Evolutionary conservation across 2,113 vertebrate genomes (phyloP), one percentile per base, ranked within the genome.

Genomic region (Lethenteron camtschaticum): DNA sequence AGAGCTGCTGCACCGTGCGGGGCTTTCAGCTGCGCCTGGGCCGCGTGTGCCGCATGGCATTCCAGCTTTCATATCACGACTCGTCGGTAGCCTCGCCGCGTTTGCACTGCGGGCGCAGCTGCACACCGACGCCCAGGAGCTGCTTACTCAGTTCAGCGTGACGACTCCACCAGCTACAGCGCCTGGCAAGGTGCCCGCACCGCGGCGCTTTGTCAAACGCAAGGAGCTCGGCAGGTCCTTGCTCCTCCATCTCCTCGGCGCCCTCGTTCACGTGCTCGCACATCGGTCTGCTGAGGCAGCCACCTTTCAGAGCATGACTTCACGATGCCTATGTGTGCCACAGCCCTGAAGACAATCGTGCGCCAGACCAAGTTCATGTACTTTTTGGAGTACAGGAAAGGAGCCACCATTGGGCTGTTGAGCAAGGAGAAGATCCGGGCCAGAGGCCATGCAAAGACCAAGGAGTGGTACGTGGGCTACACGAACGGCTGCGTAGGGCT

Each of bases 361-460:
- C 78, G 94, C 56, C 94, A 94, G 79, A 88, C 79, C 60, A 97
- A 94, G 77, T 84, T 87, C 57, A 86, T 90, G 1, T 95, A 96
- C 75, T 83, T 99, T 55, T 77, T 96, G 73, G 90, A 99, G 72
- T 99, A 99, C 78, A 89, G 96, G 75, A 96, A 91, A 79, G 94
- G 94, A 1, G 92, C 96, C 74, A 92, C 85, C 2, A 78, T 99
- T 75, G 90, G 84, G 56, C 81, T 99, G 75, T 82, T 96, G 57
- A 86, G 87, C 16, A 83, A 81, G 78, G 81, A 86, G 13, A 86
- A 83, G 2, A 80, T 99, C n/a, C 87, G 79, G 79, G 89, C 85
- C 60, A 81, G 90, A 13, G 92, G 94, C 11, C 88, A 92, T 73
- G 81, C 78, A n/a, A 96, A 88, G 79, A 79, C 85, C 10, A 99